These are phyloP conservation scores for Zophobas atratus DNA, from an alignment of 1,140 invertebrate genomes.

Conservation along the genomic window DNA sequence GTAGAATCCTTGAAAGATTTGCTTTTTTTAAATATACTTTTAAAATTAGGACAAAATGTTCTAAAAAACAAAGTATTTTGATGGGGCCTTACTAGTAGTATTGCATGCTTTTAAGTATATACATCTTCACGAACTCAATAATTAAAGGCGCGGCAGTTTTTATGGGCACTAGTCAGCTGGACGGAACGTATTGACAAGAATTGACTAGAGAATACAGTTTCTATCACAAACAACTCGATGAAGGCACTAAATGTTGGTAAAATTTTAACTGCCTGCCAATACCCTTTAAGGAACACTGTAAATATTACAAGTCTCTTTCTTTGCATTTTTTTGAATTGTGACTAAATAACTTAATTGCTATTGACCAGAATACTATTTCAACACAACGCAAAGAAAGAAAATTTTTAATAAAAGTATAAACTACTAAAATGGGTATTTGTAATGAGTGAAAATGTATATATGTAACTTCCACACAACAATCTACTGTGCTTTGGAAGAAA, in stretches of 20 bases:
- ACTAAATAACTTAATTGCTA: constrained; percentile 15
- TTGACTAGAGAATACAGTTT: constrained; percentile 42
- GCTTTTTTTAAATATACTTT: no score
- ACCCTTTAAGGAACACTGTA: constrained; percentile 13
- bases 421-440: not conserved
- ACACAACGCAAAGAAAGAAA: not conserved
- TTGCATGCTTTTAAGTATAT: constrained; percentile 22
- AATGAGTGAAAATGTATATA: constrained; percentile 24
- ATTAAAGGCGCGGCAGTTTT: constrained; percentile 35
- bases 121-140: constrained; percentile 28
- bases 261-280: constrained; percentile 16
- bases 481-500: constrained; percentile 28
- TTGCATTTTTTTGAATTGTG: constrained; percentile 4
- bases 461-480: not conserved
- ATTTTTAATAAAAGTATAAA: constrained; percentile 16
- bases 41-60: no score
- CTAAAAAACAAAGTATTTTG: no score
- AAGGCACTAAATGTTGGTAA: constrained; percentile 26
- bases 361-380: constrained; percentile 11
- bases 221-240: constrained; percentile 25
- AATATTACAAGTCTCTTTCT: constrained; percentile 5
- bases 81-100: not conserved
- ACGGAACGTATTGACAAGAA: constrained; percentile 31
- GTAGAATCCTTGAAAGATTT: no score
- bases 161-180: constrained; percentile 24